phyloP scores from a whole-genome alignment of 2,888 invertebrate species.

The Busseola fusca region DNA sequence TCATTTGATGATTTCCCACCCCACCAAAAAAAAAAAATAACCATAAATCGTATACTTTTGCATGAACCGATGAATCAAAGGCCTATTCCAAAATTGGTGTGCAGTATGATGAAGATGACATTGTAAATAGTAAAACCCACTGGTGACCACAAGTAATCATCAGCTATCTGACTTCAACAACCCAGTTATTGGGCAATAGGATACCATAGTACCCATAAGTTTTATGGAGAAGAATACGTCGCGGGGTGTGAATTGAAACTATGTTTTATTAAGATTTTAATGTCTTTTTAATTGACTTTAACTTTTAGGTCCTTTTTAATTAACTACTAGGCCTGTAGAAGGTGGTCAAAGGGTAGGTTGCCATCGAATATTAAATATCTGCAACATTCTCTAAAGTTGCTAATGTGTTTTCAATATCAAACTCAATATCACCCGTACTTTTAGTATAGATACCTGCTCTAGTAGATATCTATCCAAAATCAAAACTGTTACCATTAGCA shows the following conservation, averaged over 20 bases:
- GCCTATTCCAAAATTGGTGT: too few relatives aligned
- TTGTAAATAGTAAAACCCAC: too few relatives aligned
- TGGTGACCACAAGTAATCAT: too few relatives aligned
- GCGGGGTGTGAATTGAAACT: too few relatives aligned
- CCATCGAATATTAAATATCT: background rate
- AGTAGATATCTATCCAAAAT: background rate
- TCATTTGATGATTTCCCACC: too few relatives aligned
- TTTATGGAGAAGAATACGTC: too few relatives aligned
- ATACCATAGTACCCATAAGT: too few relatives aligned
- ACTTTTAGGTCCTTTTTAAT: background rate
- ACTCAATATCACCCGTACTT: background rate
- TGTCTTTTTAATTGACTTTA: background rate
- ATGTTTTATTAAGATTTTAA: too few relatives aligned
- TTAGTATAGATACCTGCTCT: background rate
- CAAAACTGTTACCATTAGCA: background rate
- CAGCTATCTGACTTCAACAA: too few relatives aligned
- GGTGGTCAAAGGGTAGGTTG: background rate
- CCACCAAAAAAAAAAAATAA: too few relatives aligned
- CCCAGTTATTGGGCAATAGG: too few relatives aligned
- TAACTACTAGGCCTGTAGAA: background rate
- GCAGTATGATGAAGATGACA: too few relatives aligned
- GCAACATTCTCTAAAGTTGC: background rate
- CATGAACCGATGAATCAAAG: background rate
- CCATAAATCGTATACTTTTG: background rate
- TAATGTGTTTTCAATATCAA: background rate